These are phyloP conservation scores for Rhinella marina DNA, from an alignment of 2,797 vertebrate genomes.

Conservation along the genomic window DNA sequence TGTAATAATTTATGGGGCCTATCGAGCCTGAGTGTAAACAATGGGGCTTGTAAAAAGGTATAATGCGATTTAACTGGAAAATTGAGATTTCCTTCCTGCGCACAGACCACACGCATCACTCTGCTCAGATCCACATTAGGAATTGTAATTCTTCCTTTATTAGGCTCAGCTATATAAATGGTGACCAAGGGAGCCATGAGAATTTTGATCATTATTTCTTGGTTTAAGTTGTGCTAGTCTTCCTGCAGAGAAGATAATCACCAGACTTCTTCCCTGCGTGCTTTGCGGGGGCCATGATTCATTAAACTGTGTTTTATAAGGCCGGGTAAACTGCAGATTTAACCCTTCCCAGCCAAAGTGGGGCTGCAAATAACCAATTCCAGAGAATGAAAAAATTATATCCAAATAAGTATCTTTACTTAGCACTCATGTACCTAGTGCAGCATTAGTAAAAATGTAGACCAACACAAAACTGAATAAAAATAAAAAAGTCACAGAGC, in stretches of 20 bases:
- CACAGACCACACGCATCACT: constrained; percentile 61
- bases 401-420: not conserved
- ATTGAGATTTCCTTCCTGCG: not conserved
- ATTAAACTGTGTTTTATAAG: constrained; percentile 70
- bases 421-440: not conserved
- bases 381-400: too few species aligned
- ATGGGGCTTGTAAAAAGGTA: not conserved
- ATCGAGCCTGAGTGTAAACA: not conserved
- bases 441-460: not conserved
- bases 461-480: too few species aligned
- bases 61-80: constrained; percentile 3
- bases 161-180: constrained; percentile 69
- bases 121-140: constrained; percentile 62
- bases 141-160: constrained; percentile 70
- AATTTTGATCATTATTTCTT: constrained; percentile 74
- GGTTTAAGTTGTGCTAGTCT: constrained; percentile 65
- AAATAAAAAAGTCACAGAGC: not conserved
- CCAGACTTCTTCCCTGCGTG: constrained; percentile 60
- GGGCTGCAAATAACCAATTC: not conserved
- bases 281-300: constrained; percentile 71
- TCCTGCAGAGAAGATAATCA: constrained; percentile 74
- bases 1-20: not conserved
- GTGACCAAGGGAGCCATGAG: constrained; percentile 66
- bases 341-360: constrained; percentile 56
- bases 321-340: constrained; percentile 74